phyloP scores from a whole-genome alignment of 2,888 invertebrate genomes.

The Drosophila anomelani region DNA sequence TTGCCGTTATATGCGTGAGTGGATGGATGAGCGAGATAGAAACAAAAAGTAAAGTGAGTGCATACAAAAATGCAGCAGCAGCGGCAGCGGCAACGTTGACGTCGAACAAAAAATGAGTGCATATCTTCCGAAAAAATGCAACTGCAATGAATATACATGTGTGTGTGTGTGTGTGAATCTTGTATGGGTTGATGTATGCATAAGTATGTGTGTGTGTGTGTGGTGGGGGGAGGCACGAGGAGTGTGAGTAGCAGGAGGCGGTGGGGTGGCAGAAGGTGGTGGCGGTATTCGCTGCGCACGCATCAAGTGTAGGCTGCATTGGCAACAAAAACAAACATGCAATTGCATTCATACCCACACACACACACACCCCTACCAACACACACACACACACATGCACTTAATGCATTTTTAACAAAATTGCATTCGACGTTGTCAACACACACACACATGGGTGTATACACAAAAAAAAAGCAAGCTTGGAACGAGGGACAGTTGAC shows the following conservation, averaged over 20 bases:
- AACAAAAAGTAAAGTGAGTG: conserved; percentile 57
- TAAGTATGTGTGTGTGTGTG: conserved; percentile 24
- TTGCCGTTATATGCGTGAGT: conserved; percentile 74
- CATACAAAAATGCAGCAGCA: conserved; percentile 56
- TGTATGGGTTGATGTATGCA: conserved; percentile 51
- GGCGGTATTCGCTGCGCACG: conserved; percentile 66
- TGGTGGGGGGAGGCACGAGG: conserved; percentile 15
- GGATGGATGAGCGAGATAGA: conserved; percentile 78
- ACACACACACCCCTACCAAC: conserved; percentile 42
- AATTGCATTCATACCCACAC: conserved; percentile 71
- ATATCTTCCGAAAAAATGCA: conserved; percentile 81
- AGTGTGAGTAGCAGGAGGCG: not conserved
- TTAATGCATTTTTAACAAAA: conserved; percentile 80
- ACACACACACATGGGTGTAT: conserved; percentile 35
- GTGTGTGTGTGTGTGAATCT: conserved; percentile 30
- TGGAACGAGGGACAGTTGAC: conserved; percentile 47
- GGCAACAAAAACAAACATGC: conserved; percentile 80
- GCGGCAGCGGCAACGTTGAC: conserved; percentile 38
- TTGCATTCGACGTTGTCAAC: conserved; percentile 75
- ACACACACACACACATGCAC: conserved; percentile 57
- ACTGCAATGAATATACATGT: conserved; percentile 51
- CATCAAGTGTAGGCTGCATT: conserved; percentile 72
- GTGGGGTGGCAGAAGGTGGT: conserved; percentile 15
- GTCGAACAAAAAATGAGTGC: conserved; percentile 71
- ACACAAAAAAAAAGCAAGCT: conserved; percentile 28